phyloP scores from a whole-genome alignment of 2,888 invertebrate species.

The Oxyteleia sp. region DNA sequence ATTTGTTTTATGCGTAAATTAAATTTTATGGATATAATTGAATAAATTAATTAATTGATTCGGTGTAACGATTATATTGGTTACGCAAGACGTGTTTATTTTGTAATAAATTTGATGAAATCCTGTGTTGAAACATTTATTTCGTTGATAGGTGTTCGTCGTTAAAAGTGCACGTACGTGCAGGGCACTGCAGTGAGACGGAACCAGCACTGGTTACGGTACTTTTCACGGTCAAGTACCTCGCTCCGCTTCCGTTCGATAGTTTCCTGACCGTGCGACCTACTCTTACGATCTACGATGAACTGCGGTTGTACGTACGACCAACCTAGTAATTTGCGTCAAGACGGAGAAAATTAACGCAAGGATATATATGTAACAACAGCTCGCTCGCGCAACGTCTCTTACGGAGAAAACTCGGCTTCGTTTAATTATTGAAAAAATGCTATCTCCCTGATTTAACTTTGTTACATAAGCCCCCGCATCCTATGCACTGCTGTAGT shows the following conservation, averaged over 20 bases:
- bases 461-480: too few relatives aligned
- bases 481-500: too few relatives aligned
- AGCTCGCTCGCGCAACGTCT: constrained; percentile 18
- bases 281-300: constrained; percentile 77
- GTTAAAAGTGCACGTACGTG: constrained; percentile 38
- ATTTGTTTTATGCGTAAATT: too few relatives aligned
- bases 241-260: constrained; percentile 85
- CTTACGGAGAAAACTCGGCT: constrained; percentile 7
- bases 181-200: constrained; percentile 74
- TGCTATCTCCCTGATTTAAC: too few relatives aligned
- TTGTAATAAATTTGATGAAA: background rate
- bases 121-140: constrained; percentile 5
- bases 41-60: too few relatives aligned
- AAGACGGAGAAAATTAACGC: constrained; percentile 49
- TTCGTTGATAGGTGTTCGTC: background rate
- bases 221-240: constrained; percentile 87
- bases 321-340: constrained; percentile 68
- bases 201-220: constrained; percentile 79
- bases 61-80: too few relatives aligned
- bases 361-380: constrained; percentile 20
- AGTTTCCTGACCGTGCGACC: constrained; percentile 84
- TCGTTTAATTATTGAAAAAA: too few relatives aligned
- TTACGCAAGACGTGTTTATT: too few relatives aligned
- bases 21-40: too few relatives aligned
- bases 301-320: constrained; percentile 69